Conservation (phyloP, 2,797 vertebrate genomes). For the Carcharodon carcharias region DNA sequence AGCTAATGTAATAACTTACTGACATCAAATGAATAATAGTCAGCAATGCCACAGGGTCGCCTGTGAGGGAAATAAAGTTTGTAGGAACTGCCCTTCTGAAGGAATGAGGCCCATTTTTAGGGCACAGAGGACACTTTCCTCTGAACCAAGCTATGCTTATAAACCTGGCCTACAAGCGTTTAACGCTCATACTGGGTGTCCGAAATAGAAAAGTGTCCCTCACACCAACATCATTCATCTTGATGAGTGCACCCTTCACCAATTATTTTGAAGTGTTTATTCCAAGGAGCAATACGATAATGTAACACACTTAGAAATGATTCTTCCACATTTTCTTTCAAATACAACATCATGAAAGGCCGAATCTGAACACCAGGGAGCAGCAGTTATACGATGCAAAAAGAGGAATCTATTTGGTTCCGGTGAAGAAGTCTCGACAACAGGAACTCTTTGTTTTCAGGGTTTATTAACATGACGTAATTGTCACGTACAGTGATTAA, state of each 20-base stretch:
- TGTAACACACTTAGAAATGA: not conserved
- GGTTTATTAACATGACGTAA: not conserved
- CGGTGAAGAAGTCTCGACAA: not conserved
- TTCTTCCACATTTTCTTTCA: not conserved
- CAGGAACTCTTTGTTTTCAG: not conserved
- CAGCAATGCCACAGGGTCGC: not conserved
- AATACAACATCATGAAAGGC: not conserved
- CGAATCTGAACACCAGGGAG: not conserved
- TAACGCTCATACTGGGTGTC: not conserved
- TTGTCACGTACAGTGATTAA: not conserved
- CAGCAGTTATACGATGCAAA: not conserved
- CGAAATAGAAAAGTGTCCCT: not conserved
- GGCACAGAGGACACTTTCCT: not conserved
- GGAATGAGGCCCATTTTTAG: not conserved
- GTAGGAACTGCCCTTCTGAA: not conserved
- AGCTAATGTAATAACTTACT: not conserved
- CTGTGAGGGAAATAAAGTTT: not conserved
- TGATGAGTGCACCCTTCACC: not conserved
- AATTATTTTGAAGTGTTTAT: not conserved
- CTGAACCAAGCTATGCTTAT: not conserved
- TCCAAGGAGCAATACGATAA: not conserved
- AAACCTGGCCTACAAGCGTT: not conserved
- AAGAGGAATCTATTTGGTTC: not conserved
- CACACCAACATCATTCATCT: not conserved
- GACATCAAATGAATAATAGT: not conserved